These are phyloP conservation scores for Cyphomyrus discorhynchus DNA, from an alignment of 2,113 vertebrate genomes.

Conservation along the genomic window DNA sequence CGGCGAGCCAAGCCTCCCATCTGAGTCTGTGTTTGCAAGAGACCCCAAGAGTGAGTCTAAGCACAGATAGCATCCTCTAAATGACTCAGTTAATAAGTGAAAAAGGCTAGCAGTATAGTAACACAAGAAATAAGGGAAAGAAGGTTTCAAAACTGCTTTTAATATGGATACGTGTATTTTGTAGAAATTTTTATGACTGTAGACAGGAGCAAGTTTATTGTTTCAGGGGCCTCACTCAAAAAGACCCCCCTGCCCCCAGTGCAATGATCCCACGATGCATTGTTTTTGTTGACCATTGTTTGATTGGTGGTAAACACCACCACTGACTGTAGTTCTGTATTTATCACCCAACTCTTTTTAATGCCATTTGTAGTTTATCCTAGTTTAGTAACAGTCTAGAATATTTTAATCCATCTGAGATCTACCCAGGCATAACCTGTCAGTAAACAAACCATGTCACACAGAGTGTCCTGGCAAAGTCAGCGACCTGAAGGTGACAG, in stretches of 20 bases:
- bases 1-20: conserved; percentile 68
- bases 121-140: background rate
- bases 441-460: conserved; percentile 16
- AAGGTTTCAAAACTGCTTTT: background rate
- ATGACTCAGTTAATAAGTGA: background rate
- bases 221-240: background rate
- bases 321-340: background rate
- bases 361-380: background rate
- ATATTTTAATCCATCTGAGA: background rate
- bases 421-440: background rate
- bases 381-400: background rate
- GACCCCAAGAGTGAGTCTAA: conserved; percentile 71
- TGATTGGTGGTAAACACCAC: background rate
- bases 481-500: conserved; percentile 66
- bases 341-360: background rate
- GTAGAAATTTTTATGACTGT: background rate
- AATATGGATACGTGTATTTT: background rate
- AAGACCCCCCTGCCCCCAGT: background rate
- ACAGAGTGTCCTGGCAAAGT: conserved; percentile 73
- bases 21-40: conserved; percentile 60
- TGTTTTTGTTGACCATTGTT: background rate
- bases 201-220: background rate
- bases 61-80: background rate
- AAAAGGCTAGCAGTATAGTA: background rate
- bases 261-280: background rate